These are phyloP conservation scores for Linnaemya vulpina DNA, from an alignment of 2,888 invertebrate species.

Conservation along the genomic window DNA sequence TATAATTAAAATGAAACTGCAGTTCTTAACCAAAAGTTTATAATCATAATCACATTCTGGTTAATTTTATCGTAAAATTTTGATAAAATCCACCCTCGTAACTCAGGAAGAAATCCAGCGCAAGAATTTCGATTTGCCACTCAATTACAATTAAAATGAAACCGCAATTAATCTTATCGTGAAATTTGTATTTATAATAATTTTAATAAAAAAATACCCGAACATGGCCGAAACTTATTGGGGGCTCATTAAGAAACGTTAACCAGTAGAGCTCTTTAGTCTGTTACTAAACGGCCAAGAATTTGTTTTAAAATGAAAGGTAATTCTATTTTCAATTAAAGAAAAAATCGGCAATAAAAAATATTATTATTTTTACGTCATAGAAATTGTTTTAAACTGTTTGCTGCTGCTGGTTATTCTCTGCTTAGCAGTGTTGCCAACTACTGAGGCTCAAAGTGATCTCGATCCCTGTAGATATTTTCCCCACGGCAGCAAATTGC, in stretches of 20 bases:
- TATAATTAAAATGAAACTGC: background rate
- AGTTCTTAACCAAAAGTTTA: conserved; percentile 11
- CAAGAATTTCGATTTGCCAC: too few relatives aligned
- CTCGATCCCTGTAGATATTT: conserved; percentile 76
- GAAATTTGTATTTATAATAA: background rate
- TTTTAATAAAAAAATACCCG: background rate
- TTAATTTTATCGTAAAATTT: too few relatives aligned
- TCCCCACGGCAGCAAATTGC: conserved; percentile 75
- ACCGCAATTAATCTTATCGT: conserved; percentile 35
- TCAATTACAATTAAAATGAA: background rate
- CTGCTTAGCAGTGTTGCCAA: background rate
- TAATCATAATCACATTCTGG: background rate
- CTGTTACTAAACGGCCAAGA: background rate
- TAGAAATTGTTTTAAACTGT: background rate
- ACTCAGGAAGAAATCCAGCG: too few relatives aligned
- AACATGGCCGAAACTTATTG: background rate
- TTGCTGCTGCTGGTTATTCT: background rate
- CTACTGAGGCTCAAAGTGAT: background rate
- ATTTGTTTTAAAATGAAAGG: conserved; percentile 38
- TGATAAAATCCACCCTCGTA: too few relatives aligned
- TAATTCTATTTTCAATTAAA: too few relatives aligned
- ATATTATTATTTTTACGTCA: background rate
- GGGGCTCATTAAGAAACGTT: background rate
- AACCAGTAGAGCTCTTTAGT: background rate
- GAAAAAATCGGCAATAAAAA: too few relatives aligned